Evolutionary conservation across 2,888 invertebrate genomes (phyloP), one percentile per base, ranked within the genome.

Genomic region (Heterodera filipjevi): DNA sequence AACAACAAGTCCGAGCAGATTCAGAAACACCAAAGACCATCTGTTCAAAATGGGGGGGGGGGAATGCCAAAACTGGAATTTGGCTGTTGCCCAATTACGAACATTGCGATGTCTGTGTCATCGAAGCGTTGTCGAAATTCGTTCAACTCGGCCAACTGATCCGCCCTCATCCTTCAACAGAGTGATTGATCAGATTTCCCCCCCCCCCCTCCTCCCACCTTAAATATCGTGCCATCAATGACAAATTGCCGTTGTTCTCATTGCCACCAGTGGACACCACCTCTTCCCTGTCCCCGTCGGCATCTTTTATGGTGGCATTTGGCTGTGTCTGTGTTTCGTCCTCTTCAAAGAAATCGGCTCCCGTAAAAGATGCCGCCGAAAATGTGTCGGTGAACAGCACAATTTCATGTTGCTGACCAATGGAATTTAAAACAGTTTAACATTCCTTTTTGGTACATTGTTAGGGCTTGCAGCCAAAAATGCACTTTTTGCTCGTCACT

Each of bases 71-170:
- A n/a, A n/a, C n/a, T n/a, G n/a, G 22, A 53, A 22, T 19, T 22
- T 16, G 53, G 39, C 39, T 6, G 39, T 39, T 39, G 39, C 49
- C 16, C 16, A 16, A 16, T 49, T 49, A n/a, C 59, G 6, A 59
- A 59, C 68, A 68, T 32, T 35, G 35, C 33, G 33, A 16, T 19
- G 35, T 68, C 68, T 19, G 35, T 35, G 32, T 68, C 68, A 22
- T 6, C n/a, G 22, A 68, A 68, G 19, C 68, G 14, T 33, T 35
- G 33, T 32, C 68, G 68, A 22, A 68, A 68, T 35, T 32, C 68
- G 68, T 68, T 35, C 68, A 68, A 35, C 33, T 68, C 68, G 14
- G 68, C 22, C 68, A 68, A 35, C 68, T 68, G 32, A 19, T 68
- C 33, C 33, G 32, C 59, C 8, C 59, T 59, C 59, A 59, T 59